A percentile compares a stretch with the other conserved stretches of the same genome.
Conservation (phyloP, 2,113 vertebrate species). For the Ciconia maguari region DNA sequence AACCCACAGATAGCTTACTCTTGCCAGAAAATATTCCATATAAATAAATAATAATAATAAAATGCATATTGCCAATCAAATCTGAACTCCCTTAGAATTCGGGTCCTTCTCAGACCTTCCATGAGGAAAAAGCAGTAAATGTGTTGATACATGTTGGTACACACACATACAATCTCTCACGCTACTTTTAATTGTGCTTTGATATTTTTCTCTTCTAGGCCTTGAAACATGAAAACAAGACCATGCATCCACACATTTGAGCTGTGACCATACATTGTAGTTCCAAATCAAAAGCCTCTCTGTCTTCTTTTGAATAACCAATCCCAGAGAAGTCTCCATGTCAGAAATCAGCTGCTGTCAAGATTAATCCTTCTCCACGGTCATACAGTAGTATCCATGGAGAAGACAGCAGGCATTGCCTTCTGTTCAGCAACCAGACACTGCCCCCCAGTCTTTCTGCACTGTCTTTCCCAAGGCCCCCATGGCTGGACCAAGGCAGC, state of each 20-base stretch:
- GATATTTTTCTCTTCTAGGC: background rate
- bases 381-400: background rate
- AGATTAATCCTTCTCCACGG: no score
- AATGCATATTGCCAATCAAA: background rate
- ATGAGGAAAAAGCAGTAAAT: background rate
- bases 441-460: fast-evolving
- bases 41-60: background rate
- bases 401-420: background rate
- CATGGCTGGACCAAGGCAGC: background rate
- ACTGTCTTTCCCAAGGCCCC: fast-evolving
- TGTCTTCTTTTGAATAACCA: background rate
- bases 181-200: background rate
- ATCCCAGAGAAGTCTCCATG: background rate
- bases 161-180: background rate
- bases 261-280: background rate
- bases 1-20: background rate
- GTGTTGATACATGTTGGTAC: no score
- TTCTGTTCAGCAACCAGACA: background rate
- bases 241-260: background rate
- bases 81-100: background rate
- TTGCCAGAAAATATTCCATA: background rate
- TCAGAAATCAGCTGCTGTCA: background rate
- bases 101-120: background rate
- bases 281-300: background rate
- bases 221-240: background rate